phyloP scores from a whole-genome alignment of 2,888 invertebrate species.

The Pseudococcus jackbeardsleyi region DNA sequence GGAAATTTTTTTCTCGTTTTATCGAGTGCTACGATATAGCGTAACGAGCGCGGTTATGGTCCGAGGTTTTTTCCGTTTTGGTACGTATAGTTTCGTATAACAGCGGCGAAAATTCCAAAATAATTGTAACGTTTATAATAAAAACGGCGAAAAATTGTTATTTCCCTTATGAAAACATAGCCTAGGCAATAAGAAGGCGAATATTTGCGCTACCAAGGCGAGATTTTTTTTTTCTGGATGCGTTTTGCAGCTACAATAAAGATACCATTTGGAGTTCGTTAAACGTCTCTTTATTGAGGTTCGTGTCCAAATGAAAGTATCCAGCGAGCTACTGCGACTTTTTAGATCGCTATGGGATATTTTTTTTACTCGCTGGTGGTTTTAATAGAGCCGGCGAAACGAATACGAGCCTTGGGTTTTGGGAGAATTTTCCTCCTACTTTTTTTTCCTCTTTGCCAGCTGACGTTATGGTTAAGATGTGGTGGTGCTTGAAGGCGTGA shows the following conservation, averaged over 20 bases:
- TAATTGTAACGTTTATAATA: constrained; percentile 44
- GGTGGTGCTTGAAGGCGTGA: background rate
- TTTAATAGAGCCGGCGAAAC: background rate
- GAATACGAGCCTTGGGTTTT: background rate
- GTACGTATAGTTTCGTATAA: background rate
- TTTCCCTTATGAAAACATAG: constrained; percentile 10
- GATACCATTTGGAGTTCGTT: constrained; percentile 26
- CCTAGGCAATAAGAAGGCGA: constrained; percentile 12
- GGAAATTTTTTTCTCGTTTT: background rate
- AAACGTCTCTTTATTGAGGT: constrained; percentile 38
- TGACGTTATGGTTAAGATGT: background rate
- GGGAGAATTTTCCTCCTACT: background rate
- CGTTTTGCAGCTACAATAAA: background rate
- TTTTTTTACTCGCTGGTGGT: background rate
- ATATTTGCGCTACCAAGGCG: constrained; percentile 13
- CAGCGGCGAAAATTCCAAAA: background rate
- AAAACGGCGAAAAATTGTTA: constrained; percentile 26
- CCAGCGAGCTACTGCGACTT: background rate
- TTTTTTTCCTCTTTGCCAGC: too few species aligned
- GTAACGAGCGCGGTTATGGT: constrained; percentile 2
- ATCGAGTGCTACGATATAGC: constrained; percentile 10
- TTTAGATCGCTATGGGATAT: constrained; percentile 27
- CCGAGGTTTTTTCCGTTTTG: background rate
- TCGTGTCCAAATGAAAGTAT: constrained; percentile 32
- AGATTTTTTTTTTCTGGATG: background rate